Base-by-base conservation (phyloP, 2,113 vertebrate genomes). In the Otus sunia region DNA sequence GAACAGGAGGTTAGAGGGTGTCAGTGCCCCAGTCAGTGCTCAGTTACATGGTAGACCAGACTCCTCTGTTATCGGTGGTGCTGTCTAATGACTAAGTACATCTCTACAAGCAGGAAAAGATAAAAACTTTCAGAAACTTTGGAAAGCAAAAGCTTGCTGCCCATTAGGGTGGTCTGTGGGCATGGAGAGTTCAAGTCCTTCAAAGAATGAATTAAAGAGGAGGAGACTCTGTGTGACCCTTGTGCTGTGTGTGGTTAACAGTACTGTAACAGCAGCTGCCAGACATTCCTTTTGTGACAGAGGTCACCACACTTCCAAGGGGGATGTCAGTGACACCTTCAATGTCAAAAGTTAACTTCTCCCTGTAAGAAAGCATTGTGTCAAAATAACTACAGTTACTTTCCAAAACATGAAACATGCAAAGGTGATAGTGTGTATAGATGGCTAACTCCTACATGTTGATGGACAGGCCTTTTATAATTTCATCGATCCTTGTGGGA, bases 381-480 rank as follows among this genome's bases (percentile, higher is more conserved):
- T 69, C 41, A 52, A 53, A 93, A 68, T 13, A 50, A 23, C 34
- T 63, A 0, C 23, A 50, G 56, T 56, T 59, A 8, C 67, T 82
- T 56, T 56, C 66, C 58, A 37, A 50, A 91, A 49, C 4, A 23
- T 49, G 74, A 3, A 39, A 17, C 1, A 1, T 4, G 20, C 39
- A 19, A 34, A 45, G 45, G 12, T 43, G 27, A 73, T 37, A 15
- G 60, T 39, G 53, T 32, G 17, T 75, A 34, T 5, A 32, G 50
- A 49, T 56, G 49, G 26, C 21, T 7, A 23, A 0, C 15, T n/a
- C 1, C 2, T 34, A 7, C 7, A 2, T 59, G 25, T 20, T 56
- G 43, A 15, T 56, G 39, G 66, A 41, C 29, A 25, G 72, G 12
- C 26, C 69, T 55, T 67, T 34, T 64, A 37, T n/a, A 52, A 60